phyloP scores from a whole-genome alignment of 2,797 vertebrate genomes.

The Prunella strophiata region DNA sequence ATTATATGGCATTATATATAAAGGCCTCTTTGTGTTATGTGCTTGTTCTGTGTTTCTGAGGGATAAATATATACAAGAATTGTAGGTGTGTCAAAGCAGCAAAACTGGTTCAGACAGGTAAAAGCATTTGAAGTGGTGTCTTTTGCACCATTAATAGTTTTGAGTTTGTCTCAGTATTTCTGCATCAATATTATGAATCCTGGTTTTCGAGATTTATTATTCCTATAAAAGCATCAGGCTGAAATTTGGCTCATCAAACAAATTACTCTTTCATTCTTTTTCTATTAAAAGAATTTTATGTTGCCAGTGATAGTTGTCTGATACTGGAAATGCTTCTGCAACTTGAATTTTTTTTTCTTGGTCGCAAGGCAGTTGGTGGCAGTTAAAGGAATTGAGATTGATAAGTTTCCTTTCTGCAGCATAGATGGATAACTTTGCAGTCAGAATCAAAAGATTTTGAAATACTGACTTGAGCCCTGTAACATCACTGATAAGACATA shows the following conservation, averaged over 20 bases:
- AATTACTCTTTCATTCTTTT: neutral
- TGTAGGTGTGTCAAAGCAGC: conserved; percentile 74
- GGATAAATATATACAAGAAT: conserved; percentile 73
- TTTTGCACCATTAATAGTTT: conserved; percentile 38
- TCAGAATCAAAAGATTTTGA: neutral
- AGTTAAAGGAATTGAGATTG: neutral
- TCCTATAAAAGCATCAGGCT: neutral
- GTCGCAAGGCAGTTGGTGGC: neutral
- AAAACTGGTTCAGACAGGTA: conserved; percentile 65
- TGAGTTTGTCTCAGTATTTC: conserved; percentile 30
- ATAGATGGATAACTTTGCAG: neutral
- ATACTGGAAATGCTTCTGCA: neutral
- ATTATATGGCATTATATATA: conserved; percentile 77
- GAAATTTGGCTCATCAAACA: neutral
- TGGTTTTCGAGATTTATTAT: conserved; percentile 22
- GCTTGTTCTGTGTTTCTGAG: conserved; percentile 63
- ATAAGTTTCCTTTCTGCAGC: neutral
- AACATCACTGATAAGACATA: neutral
- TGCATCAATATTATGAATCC: conserved; percentile 45
- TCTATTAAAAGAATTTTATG: neutral
- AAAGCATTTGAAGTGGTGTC: conserved; percentile 57
- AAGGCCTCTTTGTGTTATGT: conserved; percentile 76
- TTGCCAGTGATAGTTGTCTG: neutral
- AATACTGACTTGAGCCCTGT: neutral
- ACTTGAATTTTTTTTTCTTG: neutral